Conservation (phyloP, 2,113 vertebrate species). For the Siphamia tubifer region DNA sequence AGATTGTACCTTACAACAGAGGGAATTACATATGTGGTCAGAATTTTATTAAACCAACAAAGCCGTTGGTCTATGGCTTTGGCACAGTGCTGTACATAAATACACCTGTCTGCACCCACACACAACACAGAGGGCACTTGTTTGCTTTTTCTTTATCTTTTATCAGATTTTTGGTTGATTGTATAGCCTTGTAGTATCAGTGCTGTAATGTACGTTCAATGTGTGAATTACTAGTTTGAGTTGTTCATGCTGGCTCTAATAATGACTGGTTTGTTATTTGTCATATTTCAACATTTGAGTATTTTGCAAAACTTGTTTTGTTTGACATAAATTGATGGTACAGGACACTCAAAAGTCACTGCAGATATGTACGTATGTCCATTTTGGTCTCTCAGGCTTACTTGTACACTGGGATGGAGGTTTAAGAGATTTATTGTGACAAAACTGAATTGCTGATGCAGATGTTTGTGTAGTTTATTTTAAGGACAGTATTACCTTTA, state of each 20-base stretch:
- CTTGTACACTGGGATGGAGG: constrained; percentile 1
- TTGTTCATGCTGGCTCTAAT: constrained; percentile 2
- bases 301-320: not conserved
- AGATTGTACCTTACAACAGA: too few relatives aligned
- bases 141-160: constrained; percentile 11
- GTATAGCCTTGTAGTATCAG: constrained; percentile 10
- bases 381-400: not conserved
- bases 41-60: too few relatives aligned
- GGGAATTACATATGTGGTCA: too few relatives aligned
- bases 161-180: not conserved
- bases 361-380: not conserved
- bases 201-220: not conserved
- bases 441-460: not conserved
- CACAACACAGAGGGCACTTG: not conserved
- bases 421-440: constrained; percentile 16
- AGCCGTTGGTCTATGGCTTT: too few relatives aligned
- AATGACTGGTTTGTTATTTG: constrained; percentile 1
- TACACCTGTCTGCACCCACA: not conserved
- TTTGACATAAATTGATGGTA: not conserved
- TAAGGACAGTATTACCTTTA: constrained; percentile 51
- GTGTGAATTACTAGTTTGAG: not conserved
- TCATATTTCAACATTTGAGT: not conserved
- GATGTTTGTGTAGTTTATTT: constrained; percentile 23
- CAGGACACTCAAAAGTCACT: not conserved
- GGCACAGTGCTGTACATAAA: too few relatives aligned